Conservation (phyloP, 2,888 invertebrate species). For the Temnothorax unifasciatus region DNA sequence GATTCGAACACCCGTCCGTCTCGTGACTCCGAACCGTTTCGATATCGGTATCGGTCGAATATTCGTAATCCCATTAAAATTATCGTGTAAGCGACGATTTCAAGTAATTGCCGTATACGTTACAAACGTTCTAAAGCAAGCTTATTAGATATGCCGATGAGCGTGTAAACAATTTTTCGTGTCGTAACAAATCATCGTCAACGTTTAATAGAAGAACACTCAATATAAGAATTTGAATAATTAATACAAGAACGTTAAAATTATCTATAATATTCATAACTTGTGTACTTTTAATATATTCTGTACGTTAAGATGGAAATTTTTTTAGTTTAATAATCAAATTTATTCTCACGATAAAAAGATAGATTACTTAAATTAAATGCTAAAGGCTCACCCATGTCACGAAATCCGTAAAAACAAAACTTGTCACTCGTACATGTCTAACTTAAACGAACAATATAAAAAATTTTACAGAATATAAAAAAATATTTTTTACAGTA, state of each 20-base stretch:
- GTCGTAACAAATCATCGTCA: neutral
- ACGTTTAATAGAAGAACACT: neutral
- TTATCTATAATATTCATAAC: neutral
- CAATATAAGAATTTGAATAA: neutral
- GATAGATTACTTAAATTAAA: neutral
- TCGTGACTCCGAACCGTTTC: constrained; percentile 41
- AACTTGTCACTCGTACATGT: neutral
- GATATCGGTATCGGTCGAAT: constrained; percentile 25
- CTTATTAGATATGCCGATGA: constrained; percentile 13
- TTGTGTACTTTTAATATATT: neutral
- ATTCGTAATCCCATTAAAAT: constrained; percentile 21
- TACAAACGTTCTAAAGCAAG: constrained; percentile 26
- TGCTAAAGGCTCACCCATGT: neutral
- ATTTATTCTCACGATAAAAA: neutral
- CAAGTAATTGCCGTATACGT: constrained; percentile 26
- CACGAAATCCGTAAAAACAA: neutral
- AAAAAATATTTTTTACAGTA: neutral
- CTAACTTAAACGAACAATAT: neutral
- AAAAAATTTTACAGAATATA: neutral
- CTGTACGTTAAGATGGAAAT: neutral
- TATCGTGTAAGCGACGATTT: constrained; percentile 55
- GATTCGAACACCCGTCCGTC: constrained; percentile 34
- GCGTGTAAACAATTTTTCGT: neutral
- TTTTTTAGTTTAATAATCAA: neutral
- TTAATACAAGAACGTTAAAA: neutral